These are phyloP conservation scores for Heliconius himera DNA, from an alignment of 1,140 invertebrate species.

Conservation along the genomic window DNA sequence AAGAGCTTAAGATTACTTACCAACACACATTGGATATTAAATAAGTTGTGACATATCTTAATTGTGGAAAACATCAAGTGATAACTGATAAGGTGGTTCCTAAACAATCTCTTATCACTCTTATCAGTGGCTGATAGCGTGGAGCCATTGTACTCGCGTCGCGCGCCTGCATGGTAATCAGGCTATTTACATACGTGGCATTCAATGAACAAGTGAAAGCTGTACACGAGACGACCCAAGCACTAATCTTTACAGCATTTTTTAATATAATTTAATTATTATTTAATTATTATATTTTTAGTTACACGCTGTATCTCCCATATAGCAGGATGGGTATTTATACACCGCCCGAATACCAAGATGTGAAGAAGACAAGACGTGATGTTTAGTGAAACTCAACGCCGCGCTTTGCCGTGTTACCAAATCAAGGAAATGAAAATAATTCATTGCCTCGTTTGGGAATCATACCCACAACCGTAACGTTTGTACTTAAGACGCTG, in stretches of 20 bases:
- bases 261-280: neutral
- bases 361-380: too few relatives aligned
- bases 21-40: neutral
- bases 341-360: too few relatives aligned
- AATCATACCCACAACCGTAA: too few relatives aligned
- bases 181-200: slow-evolving; percentile 25
- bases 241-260: neutral
- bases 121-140: slow-evolving; percentile 3
- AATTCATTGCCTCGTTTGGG: too few relatives aligned
- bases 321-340: too few relatives aligned
- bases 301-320: too few relatives aligned
- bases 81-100: neutral
- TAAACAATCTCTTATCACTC: slow-evolving; percentile 2
- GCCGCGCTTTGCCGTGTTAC: too few relatives aligned
- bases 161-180: slow-evolving; percentile 17
- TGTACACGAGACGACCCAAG: slow-evolving; percentile 16
- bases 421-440: too few relatives aligned
- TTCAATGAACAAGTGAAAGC: slow-evolving; percentile 26
- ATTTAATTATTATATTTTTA: too few relatives aligned
- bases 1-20: neutral
- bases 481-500: too few relatives aligned
- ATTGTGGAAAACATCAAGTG: neutral
- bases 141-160: slow-evolving; percentile 15
- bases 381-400: too few relatives aligned
- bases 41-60: slow-evolving; percentile 11